phyloP scores from a whole-genome alignment of 2,888 invertebrate genomes.

The Dryomyza anilis region DNA sequence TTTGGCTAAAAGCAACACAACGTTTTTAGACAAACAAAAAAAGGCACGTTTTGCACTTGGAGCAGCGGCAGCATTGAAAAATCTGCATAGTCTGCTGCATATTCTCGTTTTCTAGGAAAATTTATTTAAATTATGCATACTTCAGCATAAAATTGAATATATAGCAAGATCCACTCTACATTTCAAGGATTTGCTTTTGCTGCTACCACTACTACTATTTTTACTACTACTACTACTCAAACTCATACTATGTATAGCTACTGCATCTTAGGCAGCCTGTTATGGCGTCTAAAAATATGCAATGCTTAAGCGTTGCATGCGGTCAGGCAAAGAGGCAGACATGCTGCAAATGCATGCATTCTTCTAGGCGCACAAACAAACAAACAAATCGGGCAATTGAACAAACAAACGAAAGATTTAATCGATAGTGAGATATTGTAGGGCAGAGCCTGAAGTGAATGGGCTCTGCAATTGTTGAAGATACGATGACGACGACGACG shows the following conservation, averaged over 20 bases:
- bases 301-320: not conserved
- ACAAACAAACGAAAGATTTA: slow-evolving; percentile 11
- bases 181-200: no score
- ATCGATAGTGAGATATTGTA: no score
- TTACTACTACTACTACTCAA: no score
- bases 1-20: no score
- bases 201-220: no score
- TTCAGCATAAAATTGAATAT: slow-evolving; percentile 25
- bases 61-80: not conserved
- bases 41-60: no score
- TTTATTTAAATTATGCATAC: slow-evolving; percentile 21
- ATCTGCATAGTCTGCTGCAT: not conserved
- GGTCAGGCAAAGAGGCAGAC: not conserved
- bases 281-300: slow-evolving; percentile 1
- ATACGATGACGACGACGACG: not conserved
- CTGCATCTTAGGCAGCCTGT: no score
- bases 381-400: slow-evolving; percentile 11
- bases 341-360: slow-evolving; percentile 3
- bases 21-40: no score
- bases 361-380: slow-evolving; percentile 6
- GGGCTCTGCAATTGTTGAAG: no score
- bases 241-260: not conserved
- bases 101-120: not conserved
- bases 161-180: slow-evolving; percentile 11
- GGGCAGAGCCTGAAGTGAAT: no score